Evolutionary conservation across 2,797 vertebrate genomes (phyloP).

Genomic region (Cyclopterus lumpus): DNA sequence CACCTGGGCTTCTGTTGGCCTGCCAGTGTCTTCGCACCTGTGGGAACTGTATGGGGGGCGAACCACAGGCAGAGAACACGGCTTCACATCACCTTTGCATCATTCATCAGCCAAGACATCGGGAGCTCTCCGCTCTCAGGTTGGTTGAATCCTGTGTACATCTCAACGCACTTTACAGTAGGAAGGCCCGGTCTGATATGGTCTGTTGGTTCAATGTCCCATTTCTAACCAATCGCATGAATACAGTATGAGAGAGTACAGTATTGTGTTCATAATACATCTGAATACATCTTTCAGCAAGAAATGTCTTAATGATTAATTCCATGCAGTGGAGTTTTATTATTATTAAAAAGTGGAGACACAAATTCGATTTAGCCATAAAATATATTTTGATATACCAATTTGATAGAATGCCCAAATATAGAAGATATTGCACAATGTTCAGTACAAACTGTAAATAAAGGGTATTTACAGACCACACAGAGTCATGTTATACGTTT

Average conservation of each 20-base stretch:
- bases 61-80: conserved; percentile 82
- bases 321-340: background rate
- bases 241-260: background rate
- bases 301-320: background rate
- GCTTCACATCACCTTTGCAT: conserved; percentile 78
- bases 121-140: conserved; percentile 55
- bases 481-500: background rate
- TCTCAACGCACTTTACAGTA: conserved; percentile 5
- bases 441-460: background rate
- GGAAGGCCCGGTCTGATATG: background rate
- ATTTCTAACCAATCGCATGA: background rate
- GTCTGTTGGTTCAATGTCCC: background rate
- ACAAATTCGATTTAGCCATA: background rate
- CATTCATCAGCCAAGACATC: conserved; percentile 53
- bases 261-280: background rate
- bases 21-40: conserved; percentile 87
- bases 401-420: background rate
- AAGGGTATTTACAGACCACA: background rate
- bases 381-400: background rate
- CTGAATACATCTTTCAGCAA: background rate
- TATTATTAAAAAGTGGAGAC: background rate
- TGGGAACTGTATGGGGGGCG: conserved; percentile 86
- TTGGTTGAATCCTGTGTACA: conserved; percentile 38
- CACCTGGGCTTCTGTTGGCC: conserved; percentile 91
- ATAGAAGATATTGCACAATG: background rate